These are phyloP conservation scores for Sarcophaga bullata DNA, from an alignment of 1,140 invertebrate genomes.

Conservation along the genomic window DNA sequence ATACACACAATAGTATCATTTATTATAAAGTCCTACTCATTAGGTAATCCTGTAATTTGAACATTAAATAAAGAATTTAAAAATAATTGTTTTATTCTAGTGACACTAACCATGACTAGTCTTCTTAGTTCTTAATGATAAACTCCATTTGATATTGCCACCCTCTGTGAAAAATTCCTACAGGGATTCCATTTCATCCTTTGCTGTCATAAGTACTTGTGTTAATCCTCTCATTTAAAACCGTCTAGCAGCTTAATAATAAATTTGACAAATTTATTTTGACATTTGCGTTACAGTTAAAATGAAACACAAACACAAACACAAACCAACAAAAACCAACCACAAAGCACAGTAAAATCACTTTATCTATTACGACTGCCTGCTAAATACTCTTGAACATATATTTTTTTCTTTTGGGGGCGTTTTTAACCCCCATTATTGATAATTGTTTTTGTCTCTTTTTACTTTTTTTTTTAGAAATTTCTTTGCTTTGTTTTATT, in stretches of 20 bases:
- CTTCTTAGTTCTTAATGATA: not conserved
- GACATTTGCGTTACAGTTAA: conserved; percentile 32
- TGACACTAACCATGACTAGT: too few relatives aligned
- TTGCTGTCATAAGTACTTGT: not conserved
- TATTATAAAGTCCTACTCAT: too few relatives aligned
- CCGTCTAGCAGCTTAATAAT: conserved; percentile 27
- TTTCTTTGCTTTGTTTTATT: too few relatives aligned
- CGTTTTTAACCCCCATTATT: conserved; percentile 25
- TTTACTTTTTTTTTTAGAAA: not conserved
- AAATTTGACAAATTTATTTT: conserved; percentile 45
- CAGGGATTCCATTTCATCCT: not conserved
- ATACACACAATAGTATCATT: too few relatives aligned
- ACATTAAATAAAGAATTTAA: too few relatives aligned
- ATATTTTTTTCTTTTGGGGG: conserved; percentile 3
- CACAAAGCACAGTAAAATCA: conserved; percentile 33
- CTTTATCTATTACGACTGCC: conserved; percentile 25
- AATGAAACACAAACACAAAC: not conserved
- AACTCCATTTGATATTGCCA: not conserved
- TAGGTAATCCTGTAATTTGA: too few relatives aligned
- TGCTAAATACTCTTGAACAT: conserved; percentile 18
- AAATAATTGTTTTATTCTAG: too few relatives aligned
- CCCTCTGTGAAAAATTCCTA: not conserved
- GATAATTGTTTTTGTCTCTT: not conserved
- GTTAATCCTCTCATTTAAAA: conserved; percentile 7
- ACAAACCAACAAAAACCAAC: not conserved